phyloP scores from a whole-genome alignment of 2,797 vertebrate genomes.

The Gallinago stenura region DNA sequence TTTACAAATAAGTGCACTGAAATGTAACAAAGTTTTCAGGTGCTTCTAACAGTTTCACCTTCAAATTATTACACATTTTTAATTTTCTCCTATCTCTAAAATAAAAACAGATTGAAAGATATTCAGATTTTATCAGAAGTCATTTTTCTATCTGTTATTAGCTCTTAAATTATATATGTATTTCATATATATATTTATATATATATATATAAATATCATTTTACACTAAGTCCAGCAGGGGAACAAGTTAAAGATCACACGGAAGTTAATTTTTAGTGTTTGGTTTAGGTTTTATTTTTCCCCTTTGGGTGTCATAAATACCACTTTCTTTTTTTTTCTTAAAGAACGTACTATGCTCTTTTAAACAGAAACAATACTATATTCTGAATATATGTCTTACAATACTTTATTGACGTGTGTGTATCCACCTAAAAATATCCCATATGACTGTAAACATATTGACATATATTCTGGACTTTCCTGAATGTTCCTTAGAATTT shows the following conservation, averaged over 20 bases:
- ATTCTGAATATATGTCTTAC: neutral
- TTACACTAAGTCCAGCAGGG: neutral
- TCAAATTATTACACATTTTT: neutral
- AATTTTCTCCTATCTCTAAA: neutral
- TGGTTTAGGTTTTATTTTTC: neutral
- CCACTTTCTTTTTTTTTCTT: neutral
- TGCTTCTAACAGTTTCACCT: neutral
- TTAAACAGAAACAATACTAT: neutral
- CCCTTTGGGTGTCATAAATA: neutral
- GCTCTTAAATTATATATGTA: neutral
- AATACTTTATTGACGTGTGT: fast-evolving
- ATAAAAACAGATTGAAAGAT: neutral
- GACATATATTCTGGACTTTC: fast-evolving
- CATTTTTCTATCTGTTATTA: fast-evolving
- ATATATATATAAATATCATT: neutral
- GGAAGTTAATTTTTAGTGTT: neutral
- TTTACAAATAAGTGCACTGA: neutral
- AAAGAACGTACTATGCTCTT: neutral
- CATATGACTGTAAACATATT: neutral
- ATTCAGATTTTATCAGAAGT: neutral
- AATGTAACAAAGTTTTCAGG: neutral
- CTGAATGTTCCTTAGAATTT: neutral
- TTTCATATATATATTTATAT: neutral
- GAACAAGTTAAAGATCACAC: neutral
- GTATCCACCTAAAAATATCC: neutral